Evolutionary conservation across 1,140 invertebrate species (phyloP), one percentile per base, ranked within the genome.

Genomic region (Calosoma granatense): DNA sequence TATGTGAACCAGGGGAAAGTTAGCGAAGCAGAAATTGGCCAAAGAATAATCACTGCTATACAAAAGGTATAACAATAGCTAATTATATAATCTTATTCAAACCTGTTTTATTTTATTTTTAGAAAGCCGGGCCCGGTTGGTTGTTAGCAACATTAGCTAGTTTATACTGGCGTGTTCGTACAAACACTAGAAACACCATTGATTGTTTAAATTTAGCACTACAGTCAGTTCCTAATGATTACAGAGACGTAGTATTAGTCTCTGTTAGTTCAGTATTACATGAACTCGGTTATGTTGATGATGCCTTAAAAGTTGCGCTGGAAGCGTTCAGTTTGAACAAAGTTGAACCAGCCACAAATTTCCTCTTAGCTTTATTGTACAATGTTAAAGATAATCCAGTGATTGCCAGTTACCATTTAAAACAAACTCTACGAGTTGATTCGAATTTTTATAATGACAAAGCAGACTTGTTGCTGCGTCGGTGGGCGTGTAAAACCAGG

Each of bases 301-400:
- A 83, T 56, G 78, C 82, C 2, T 57, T 83, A 19, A 66, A 67
- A 22, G 73, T 77, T 1, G 76, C 80, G 0, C 74, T 76, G 56
- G 75, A 82, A 61, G 81, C 83, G 1, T 75, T 80, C 30, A 71
- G 74, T 58, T 63, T 80, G 15, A 78, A 79, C 72, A 70, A 80
- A 53, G 74, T 80, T 59, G 85, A 88, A 82, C 84, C 85, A 20
- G 73, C 79, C 41, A 83, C 83, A 54, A 85, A 88, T 69, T 86
- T 85, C 65, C 69, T 88, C 1, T 70, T 85, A 53, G 83, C 80
- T 0, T 76, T 83, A 59, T 64, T 88, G 51, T 78, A 85, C 55
- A 82, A 84, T 69, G 67, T 78, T 6, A 81, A 81, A 62, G 78
- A 80, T 54, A 85, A 88, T 65, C 73, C 81, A 36, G 77, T 81